phyloP scores from a whole-genome alignment of 2,113 vertebrate species.

The Engystomops pustulosus region DNA sequence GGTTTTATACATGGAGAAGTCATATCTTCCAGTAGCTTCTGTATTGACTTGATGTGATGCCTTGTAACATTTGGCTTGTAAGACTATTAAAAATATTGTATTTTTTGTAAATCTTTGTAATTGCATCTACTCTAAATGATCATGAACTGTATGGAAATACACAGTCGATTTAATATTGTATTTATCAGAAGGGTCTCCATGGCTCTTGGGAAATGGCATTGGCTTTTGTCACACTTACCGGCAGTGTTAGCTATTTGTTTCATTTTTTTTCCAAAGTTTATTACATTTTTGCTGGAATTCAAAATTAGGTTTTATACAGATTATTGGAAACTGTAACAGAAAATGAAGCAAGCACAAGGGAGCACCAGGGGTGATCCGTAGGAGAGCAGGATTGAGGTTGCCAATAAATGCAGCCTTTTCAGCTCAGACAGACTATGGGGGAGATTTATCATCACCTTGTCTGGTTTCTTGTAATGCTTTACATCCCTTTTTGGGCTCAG shows the following conservation, averaged over 20 bases:
- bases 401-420: no score
- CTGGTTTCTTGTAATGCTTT: no score
- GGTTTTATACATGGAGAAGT: no score
- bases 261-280: background rate
- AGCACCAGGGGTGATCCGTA: background rate
- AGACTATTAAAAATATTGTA: no score
- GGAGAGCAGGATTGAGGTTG: background rate
- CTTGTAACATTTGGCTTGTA: no score
- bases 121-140: background rate
- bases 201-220: background rate
- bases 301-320: conserved; percentile 8
- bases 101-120: no score
- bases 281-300: background rate
- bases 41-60: no score
- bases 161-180: background rate
- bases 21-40: no score
- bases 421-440: no score
- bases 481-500: no score
- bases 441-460: no score
- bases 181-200: background rate
- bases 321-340: background rate
- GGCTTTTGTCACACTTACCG: background rate
- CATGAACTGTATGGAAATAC: background rate
- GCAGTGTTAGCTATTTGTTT: background rate
- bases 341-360: background rate